Evolutionary conservation across 2,888 invertebrate genomes (phyloP), one percentile per base, ranked within the genome.

Genomic region (Eremobia ochroleuca): DNA sequence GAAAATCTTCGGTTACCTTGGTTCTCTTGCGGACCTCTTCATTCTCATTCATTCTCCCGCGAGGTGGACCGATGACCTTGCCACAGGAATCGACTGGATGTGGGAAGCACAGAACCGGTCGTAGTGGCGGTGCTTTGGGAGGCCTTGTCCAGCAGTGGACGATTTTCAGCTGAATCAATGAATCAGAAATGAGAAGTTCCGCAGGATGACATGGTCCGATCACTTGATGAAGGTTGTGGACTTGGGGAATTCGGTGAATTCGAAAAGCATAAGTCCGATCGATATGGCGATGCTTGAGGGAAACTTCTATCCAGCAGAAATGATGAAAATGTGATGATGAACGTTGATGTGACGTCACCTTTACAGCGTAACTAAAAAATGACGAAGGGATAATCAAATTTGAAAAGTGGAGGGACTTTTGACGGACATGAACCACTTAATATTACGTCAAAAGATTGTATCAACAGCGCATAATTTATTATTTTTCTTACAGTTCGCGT

Each of bases 371-470:
- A 18, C 11, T 21, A 21, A n/a, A 34, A 43, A 0, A 4, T 28
- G 9, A 8, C 34, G 13, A 25, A 18, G 1, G 0, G 11, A 18
- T 21, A 40, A 80, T 81, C 49, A 52, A 71, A 61, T 34, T 61
- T 73, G 40, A 52, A 61, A 59, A 28, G 2, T 34, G 5, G 15
- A n/a, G 37, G n/a, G 0, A 40, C 11, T 43, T 61, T 73, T 73
- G 34, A 81, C 28, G 25, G 15, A 46, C 37, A 1, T 37, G 46
- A 64, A 64, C 75, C 43, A 55, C 75, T 55, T 62, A 73, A 62
- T 61, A 62, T 81, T 81, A 73, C 61, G 61, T 73, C 81, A 77
- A 73, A 52, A 81, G 61, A 46, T 77, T 73, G 9, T 61, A 72
- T 73, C 77, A 61, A 76, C 40, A 25, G 31, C 25, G 52, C 75